phyloP scores from a whole-genome alignment of 2,888 invertebrate species.

The Parnassius glacialis region DNA sequence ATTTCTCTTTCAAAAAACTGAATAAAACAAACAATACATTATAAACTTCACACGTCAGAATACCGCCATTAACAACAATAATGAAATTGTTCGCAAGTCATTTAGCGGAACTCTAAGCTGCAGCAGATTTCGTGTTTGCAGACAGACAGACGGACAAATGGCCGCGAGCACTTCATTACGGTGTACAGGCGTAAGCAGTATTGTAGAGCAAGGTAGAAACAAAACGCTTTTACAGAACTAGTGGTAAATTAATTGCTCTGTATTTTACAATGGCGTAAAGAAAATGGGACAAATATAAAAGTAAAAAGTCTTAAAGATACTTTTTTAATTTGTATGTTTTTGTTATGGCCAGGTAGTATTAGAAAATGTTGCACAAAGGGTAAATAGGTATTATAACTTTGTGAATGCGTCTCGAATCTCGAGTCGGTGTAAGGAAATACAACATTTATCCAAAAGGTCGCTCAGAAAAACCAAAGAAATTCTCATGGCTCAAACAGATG shows the following conservation, averaged over 20 bases:
- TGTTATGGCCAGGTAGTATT: conserved; percentile 2
- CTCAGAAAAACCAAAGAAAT: too few relatives aligned
- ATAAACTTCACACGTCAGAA: not conserved
- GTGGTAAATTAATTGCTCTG: conserved; percentile 11
- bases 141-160: conserved; percentile 50
- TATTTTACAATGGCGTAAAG: not conserved
- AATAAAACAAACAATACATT: not conserved
- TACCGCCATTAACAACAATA: conserved; percentile 31
- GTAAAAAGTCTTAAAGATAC: not conserved
- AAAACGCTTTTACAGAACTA: not conserved
- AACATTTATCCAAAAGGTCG: too few relatives aligned
- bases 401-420: too few relatives aligned
- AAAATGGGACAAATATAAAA: not conserved
- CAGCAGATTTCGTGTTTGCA: conserved; percentile 30
- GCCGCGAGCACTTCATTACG: conserved; percentile 56
- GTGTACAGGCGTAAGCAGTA: conserved; percentile 39
- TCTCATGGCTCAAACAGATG: too few relatives aligned
- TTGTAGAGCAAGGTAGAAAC: conserved; percentile 12
- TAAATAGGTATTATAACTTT: not conserved
- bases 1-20: too few relatives aligned
- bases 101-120: conserved; percentile 24
- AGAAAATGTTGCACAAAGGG: conserved; percentile 7
- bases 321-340: not conserved
- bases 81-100: conserved; percentile 38
- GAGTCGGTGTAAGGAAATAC: too few relatives aligned